Evolutionary conservation across 2,888 invertebrate species (phyloP), one percentile per base, ranked within the genome.

Genomic region (Crioceris asparagi): DNA sequence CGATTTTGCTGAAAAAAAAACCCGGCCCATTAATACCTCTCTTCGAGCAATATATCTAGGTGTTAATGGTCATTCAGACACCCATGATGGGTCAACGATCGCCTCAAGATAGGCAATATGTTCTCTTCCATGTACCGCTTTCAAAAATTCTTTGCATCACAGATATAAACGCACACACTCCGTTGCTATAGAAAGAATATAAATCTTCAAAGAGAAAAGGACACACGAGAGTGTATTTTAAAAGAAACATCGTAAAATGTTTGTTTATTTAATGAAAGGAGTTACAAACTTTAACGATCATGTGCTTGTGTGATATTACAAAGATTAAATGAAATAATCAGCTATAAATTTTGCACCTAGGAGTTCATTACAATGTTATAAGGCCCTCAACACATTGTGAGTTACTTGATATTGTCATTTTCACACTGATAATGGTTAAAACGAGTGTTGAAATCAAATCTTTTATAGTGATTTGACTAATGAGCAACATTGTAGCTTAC

Each of bases 211-310:
- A 35, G 16, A n/a, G 35, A 39, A 36, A 29, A 36, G 40, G 17
- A 40, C 40, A 32, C 25, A 31, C 17, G 23, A n/a, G n/a, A n/a
- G n/a, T n/a, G n/a, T n/a, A n/a, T n/a, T n/a, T n/a, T 39, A 35
- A 32, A 25, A 35, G 32, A 18, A 31, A 39, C 35, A 27, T 39
- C 39, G 39, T 39, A 39, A 39, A 39, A 39, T 35, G 31, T 36
- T 36, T 16, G 29, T 23, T 36, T 36, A 32, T 33, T 36, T 36
- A 30, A 27, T 36, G 36, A 31, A 40, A 40, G 33, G 40, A 32
- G 32, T 16, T 39, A 35, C 30, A 35, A 25, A 18, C 30, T 26
- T 40, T 36, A 40, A 40, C 36, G 40, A 40, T 40, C 39, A 26
- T 32, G 35, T 32, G 16, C 16, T 32, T 26, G n/a, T n/a, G 19